Base-by-base conservation (phyloP, 2,888 invertebrate species). In the Drosophila suboccidentalis region DNA sequence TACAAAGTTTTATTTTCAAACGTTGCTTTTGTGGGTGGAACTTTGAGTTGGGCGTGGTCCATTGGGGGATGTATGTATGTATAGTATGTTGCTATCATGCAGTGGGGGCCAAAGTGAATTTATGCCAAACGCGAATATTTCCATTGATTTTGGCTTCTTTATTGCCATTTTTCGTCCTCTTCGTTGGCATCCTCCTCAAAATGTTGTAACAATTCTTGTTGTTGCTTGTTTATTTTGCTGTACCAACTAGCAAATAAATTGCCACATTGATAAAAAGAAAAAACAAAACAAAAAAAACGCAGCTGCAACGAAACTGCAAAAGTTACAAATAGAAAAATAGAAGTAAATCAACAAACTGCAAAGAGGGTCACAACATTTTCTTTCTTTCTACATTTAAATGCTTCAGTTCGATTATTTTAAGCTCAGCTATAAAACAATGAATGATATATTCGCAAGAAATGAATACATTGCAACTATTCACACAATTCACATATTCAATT, bases 61-160 rank as follows among this genome's bases (percentile, higher is more conserved):
- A 39, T 19, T 9, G 17, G 13, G 19, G 11, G 10, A 3, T 13
- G 36, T 19, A 50, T 22, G 36, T 19, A 50, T 19, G 19, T 19
- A 19, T 19, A 19, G 19, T 19, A 19, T 26, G 26, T 26, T 26
- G 26, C 49, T 75, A 62, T 68, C 63, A 59, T 62, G 69, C 54
- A n/a, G n/a, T n/a, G 29, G 26, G 26, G 51, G 54, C 41, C 70
- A 82, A 82, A 87, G 76, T 71, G 80, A 88, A 86, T 84, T 88
- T 84, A 86, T 84, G 83, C 83, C 89, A 88, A 77, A 64, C 71
- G 81, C 78, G 84, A 88, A 86, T 88, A 80, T 88, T 83, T 83
- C 83, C 81, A 88, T 83, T 86, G 89, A 84, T 84, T 84, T 84
- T 73, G 71, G 80, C 70, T 82, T 80, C 83, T 86, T 88, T 88